phyloP scores from a whole-genome alignment of 1,140 invertebrate genomes.

The Drosophila melanogaster region Release_6_plus_ISO1_MT NC_004354.4:4976501-4977000 shows the following conservation, averaged over 20 bases:
- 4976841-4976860: neutral
- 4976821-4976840: too few relatives aligned
- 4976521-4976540: constrained; percentile 21
- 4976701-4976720: constrained; percentile 7
- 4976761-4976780: too few relatives aligned
- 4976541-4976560: constrained; percentile 8
- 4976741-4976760: too few relatives aligned
- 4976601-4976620: constrained; percentile 4
- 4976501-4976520: neutral
- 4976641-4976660: constrained; percentile 20
- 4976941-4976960: constrained; percentile 52
- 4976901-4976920: constrained; percentile 1
- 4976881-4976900: neutral
- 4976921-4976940: constrained; percentile 9
- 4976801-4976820: too few relatives aligned
- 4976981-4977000: constrained; percentile 80
- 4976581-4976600: constrained; percentile 30
- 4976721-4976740: neutral
- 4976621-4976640: constrained; percentile 56
- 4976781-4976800: too few relatives aligned
- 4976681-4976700: constrained; percentile 57
- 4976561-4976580: constrained; percentile 11
- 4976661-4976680: constrained; percentile 70
- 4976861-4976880: neutral
- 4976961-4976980: constrained; percentile 80